Percentiles rank a stretch among this genome's conserved stretches.
Conservation (phyloP, 2,888 invertebrate species). For the Dynastes maya region DNA sequence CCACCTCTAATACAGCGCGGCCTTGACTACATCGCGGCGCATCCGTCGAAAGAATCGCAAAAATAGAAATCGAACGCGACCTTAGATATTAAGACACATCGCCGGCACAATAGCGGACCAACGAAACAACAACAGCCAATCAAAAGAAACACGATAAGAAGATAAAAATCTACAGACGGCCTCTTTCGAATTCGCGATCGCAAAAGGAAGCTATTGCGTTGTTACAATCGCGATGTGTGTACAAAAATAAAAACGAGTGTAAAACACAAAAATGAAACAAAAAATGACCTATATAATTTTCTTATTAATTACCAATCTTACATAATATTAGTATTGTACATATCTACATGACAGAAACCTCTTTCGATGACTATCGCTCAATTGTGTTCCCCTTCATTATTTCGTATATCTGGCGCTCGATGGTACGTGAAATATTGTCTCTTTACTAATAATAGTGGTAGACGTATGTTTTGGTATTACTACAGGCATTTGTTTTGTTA, state of each 20-base stretch:
- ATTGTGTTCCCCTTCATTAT: slow-evolving; percentile 31
- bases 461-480: neutral
- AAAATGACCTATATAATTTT: slow-evolving; percentile 24
- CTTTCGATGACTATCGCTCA: slow-evolving; percentile 27
- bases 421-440: slow-evolving; percentile 26
- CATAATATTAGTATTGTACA: slow-evolving; percentile 24
- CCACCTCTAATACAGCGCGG: slow-evolving; percentile 84
- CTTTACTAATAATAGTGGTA: neutral
- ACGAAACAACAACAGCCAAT: slow-evolving; percentile 18
- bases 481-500: slow-evolving; percentile 11
- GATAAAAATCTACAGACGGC: neutral
- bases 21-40: slow-evolving; percentile 79
- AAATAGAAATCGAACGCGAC: slow-evolving; percentile 35
- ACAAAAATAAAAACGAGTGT: neutral
- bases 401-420: neutral
- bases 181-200: slow-evolving; percentile 19
- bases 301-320: slow-evolving; percentile 1
- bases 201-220: slow-evolving; percentile 37
- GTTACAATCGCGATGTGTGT: slow-evolving; percentile 9
- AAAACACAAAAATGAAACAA: neutral
- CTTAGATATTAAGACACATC: slow-evolving; percentile 38
- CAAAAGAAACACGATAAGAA: slow-evolving; percentile 6
- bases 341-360: slow-evolving; percentile 19
- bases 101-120: slow-evolving; percentile 26
- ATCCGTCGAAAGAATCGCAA: slow-evolving; percentile 70